Percentiles rank a stretch among this genome's conserved stretches.
Evolutionary conservation across 2,797 vertebrate species (phyloP).

Genomic region (Chaenodraco wilsoni): DNA sequence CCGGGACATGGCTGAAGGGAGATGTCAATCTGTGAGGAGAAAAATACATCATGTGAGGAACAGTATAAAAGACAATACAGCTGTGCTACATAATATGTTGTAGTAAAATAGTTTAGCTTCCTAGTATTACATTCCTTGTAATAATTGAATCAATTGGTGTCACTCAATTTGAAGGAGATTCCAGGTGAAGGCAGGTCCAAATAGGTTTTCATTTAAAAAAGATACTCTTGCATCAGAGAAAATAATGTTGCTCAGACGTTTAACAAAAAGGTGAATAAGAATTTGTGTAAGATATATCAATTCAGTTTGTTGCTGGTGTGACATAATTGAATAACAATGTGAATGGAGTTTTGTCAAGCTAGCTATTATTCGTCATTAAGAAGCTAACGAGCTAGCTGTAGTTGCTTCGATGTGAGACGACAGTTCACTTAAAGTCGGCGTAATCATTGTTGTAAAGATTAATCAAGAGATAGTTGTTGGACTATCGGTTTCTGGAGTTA

Average conservation of each 20-base stretch:
- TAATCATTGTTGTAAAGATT: no score
- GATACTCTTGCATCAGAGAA: not conserved
- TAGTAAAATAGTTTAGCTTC: not conserved
- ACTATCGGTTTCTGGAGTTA: no score
- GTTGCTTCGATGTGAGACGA: no score
- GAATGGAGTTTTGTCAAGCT: not conserved
- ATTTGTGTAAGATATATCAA: not conserved
- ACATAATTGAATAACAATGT: not conserved
- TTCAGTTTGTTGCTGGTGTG: not conserved
- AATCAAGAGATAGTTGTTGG: no score
- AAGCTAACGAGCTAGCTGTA: not conserved
- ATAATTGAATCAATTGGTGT: not conserved
- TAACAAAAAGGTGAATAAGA: not conserved
- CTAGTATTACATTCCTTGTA: no score
- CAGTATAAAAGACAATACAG: not conserved
- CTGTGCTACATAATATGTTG: not conserved
- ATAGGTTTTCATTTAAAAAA: no score
- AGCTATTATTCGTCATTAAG: not conserved
- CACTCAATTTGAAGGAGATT: not conserved
- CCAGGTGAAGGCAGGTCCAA: no score
- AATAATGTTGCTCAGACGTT: fast-evolving
- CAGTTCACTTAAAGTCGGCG: no score
- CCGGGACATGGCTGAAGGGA: conserved; percentile 85
- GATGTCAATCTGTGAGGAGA: conserved; percentile 56
- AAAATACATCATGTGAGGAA: not conserved